These are phyloP conservation scores for Cardiocondyla obscurior DNA, from an alignment of 1,140 invertebrate species.

Conservation along the genomic window DNA sequence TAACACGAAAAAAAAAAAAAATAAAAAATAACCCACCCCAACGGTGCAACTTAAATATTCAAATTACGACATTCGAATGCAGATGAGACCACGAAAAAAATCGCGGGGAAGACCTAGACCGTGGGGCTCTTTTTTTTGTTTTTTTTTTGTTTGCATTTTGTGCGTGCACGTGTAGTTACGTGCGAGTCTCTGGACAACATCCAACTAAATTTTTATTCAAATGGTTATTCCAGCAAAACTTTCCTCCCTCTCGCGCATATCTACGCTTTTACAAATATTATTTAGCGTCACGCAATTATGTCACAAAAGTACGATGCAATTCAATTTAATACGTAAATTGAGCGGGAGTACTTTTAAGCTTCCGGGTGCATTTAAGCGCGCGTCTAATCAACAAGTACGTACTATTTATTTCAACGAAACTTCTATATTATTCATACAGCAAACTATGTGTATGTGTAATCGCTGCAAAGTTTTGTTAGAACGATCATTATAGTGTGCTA, in stretches of 20 bases:
- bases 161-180: conserved; percentile 31
- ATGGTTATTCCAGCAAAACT: conserved; percentile 39
- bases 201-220: conserved; percentile 52
- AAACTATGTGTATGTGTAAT: neutral
- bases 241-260: neutral
- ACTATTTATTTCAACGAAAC: neutral
- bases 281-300: conserved; percentile 28
- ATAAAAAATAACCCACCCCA: conserved; percentile 19
- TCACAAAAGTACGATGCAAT: conserved; percentile 17
- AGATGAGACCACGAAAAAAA: conserved; percentile 38
- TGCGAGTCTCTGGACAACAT: conserved; percentile 26
- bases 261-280: conserved; percentile 22
- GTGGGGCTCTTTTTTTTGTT: too few relatives aligned
- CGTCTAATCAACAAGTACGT: neutral
- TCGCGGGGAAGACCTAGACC: neutral
- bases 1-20: conserved; percentile 33
- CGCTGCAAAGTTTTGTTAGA: neutral
- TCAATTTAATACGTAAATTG: conserved; percentile 26
- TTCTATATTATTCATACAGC: neutral
- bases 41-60: conserved; percentile 49
- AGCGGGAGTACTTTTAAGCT: neutral
- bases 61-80: conserved; percentile 55
- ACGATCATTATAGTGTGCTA: neutral
- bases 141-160: conserved; percentile 38
- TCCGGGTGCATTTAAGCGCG: neutral